phyloP scores from a whole-genome alignment of 2,888 invertebrate genomes.

The Agonum fuliginosum region DNA sequence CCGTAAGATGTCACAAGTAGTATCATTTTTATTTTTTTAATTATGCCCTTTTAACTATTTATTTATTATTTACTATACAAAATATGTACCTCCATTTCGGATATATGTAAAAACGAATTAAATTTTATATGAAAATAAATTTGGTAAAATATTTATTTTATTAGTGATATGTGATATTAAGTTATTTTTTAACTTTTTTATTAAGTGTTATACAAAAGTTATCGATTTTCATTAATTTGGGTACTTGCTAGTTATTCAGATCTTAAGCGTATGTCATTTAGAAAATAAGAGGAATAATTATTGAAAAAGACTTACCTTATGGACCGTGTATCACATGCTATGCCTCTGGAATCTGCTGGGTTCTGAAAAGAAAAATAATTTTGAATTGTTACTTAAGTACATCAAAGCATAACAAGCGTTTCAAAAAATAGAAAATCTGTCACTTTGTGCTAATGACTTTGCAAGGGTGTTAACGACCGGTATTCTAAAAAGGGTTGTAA shows the following conservation, averaged over 20 bases:
- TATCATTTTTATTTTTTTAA: neutral
- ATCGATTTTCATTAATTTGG: too few relatives aligned
- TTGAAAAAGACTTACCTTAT: neutral
- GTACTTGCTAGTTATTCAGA: too few relatives aligned
- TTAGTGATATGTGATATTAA: too few relatives aligned
- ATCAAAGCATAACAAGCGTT: neutral
- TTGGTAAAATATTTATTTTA: too few relatives aligned
- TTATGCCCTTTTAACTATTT: too few relatives aligned
- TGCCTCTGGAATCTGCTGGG: neutral
- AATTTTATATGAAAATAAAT: too few relatives aligned
- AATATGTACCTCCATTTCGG: too few relatives aligned
- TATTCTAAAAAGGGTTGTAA: constrained; percentile 32
- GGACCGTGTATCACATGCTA: neutral
- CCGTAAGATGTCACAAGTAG: neutral
- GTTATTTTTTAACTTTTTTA: too few relatives aligned
- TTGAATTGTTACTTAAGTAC: neutral
- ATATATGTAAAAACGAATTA: too few relatives aligned
- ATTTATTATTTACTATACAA: too few relatives aligned
- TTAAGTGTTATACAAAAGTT: too few relatives aligned
- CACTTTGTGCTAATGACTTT: neutral
- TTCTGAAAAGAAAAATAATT: neutral
- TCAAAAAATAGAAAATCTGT: constrained; percentile 4
- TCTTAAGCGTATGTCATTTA: neutral
- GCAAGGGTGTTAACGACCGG: constrained; percentile 21
- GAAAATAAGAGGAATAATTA: too few relatives aligned